Conservation (phyloP, 2,797 vertebrate genomes). For the Crypturellus tataupa region DNA sequence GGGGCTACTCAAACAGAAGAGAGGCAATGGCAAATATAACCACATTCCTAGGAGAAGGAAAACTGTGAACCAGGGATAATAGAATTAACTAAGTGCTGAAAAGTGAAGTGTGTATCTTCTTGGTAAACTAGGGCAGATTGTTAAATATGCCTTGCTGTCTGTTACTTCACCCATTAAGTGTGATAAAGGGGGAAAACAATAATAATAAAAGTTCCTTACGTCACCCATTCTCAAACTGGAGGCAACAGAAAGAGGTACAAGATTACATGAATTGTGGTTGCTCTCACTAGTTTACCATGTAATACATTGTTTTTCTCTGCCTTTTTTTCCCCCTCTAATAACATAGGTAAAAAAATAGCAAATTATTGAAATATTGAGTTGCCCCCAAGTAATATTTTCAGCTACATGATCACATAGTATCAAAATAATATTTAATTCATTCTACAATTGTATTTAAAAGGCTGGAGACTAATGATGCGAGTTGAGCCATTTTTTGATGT, state of each 20-base stretch:
- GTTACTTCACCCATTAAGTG: neutral
- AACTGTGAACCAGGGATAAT: neutral
- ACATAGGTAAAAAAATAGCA: neutral
- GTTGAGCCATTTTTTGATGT: conserved; percentile 16
- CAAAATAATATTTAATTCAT: conserved; percentile 26
- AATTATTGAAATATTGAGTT: neutral
- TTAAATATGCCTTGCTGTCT: neutral
- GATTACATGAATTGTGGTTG: neutral
- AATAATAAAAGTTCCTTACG: neutral
- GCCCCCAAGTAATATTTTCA: conserved; percentile 6
- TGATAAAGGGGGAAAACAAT: neutral
- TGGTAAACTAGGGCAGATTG: neutral
- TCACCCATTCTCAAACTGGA: neutral
- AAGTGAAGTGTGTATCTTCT: neutral
- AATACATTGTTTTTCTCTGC: neutral
- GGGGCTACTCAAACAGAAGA: neutral
- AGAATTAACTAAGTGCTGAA: neutral
- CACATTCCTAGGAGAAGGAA: neutral
- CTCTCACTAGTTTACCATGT: neutral
- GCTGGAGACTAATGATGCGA: conserved; percentile 16
- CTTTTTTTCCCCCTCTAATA: neutral
- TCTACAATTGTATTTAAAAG: conserved; percentile 5
- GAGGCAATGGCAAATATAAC: neutral
- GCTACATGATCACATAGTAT: neutral
- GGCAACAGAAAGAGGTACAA: neutral